Base-by-base conservation (phyloP, 2,888 invertebrate species). In the Heliconius erato region DNA sequence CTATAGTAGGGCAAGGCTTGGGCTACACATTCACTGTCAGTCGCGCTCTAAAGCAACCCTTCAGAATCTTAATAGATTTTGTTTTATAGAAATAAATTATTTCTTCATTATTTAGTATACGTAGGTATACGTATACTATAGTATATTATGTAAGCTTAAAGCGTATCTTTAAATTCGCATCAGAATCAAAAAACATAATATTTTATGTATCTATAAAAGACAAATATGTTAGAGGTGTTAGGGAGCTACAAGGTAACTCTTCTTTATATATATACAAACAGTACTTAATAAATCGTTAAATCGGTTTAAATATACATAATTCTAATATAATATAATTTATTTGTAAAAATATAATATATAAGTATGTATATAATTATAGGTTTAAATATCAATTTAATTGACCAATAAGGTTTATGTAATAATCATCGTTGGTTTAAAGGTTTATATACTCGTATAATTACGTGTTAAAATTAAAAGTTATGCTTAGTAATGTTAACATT, bases 1-100 rank as follows among this genome's bases (percentile, higher is more conserved):
- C 28, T 74, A n/a, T n/a, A 59, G 59, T 74, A 59, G 74, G 74
- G n/a, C 74, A 74, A 74, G 74, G 74, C 74, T 74, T n/a, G 59
- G 32, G 0, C 54, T 35, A n/a, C 59, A 59, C 32, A 59, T 54
- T 59, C 59, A 35, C 23, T 74, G 74, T 59, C 59, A 12, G 19
- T 12, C 28, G 74, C 1, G 74, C 54, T 35, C 59, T 35, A 32
- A n/a, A 35, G 7, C 35, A 74, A 35, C 54, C 28, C 74, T 74
- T 74, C 12, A 74, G 32, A 74, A 59, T 26, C 9, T 74, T 74
- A 14, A 59, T 28, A 35, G 32, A 35, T 40, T 40, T 40, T 40
- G 2, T 11, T 16, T 54, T 49, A 54, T 4, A 32, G 32, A 3
- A 12, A 32, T 28, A 49, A 49, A 4, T 28, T 72, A 72, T 72